Evolutionary conservation across 1,140 invertebrate species (phyloP).

Genomic region (Pseudachorutes palmiensis): DNA sequence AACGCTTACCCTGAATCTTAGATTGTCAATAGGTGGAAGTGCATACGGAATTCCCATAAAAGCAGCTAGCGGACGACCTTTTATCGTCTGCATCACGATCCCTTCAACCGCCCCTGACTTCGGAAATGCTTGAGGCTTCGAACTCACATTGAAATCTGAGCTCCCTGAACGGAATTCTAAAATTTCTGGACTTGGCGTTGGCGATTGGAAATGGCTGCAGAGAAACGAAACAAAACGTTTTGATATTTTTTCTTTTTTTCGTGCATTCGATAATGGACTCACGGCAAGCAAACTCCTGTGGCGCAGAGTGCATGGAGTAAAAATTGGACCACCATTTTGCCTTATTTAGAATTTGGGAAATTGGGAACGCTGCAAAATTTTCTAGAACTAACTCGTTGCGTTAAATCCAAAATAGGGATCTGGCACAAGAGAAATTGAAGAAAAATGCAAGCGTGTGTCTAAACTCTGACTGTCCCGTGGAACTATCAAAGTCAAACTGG

Average conservation of each 20-base stretch:
- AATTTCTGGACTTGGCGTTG: not conserved
- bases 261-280: not conserved
- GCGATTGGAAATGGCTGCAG: slow-evolving; percentile 1
- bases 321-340: slow-evolving; percentile 8
- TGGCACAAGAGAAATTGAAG: not conserved
- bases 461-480: not conserved
- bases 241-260: not conserved
- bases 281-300: slow-evolving; percentile 1
- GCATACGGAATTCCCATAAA: slow-evolving; percentile 34
- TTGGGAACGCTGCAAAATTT: not conserved
- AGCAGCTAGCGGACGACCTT: slow-evolving; percentile 22
- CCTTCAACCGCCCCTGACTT: slow-evolving; percentile 9
- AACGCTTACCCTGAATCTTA: slow-evolving; percentile 29
- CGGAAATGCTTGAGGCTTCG: not conserved
- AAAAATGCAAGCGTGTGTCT: not conserved
- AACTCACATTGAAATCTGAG: not conserved
- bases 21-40: slow-evolving; percentile 21
- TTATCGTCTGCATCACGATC: slow-evolving; percentile 29
- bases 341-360: slow-evolving; percentile 4
- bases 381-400: not conserved
- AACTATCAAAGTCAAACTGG: slow-evolving; percentile 12
- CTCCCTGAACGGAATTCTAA: not conserved
- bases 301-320: slow-evolving; percentile 15
- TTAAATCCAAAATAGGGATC: not conserved
- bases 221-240: no score